Percentiles rank a stretch among this genome's conserved stretches.
phyloP scores from a whole-genome alignment of 92 coral and sea anemone genomes.

The Zoanthus gigantus region DNA sequence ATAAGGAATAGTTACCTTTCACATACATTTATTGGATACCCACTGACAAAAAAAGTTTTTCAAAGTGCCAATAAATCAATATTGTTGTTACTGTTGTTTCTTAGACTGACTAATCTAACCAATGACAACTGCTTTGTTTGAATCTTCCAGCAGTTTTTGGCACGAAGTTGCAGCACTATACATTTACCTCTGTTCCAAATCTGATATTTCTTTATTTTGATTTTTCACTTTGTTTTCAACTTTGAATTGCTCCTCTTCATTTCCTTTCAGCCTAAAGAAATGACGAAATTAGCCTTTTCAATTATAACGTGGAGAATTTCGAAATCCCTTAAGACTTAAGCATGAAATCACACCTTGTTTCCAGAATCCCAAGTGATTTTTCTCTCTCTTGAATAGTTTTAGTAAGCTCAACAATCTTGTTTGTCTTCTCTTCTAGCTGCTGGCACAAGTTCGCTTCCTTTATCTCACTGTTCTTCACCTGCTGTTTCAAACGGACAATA shows the following conservation, averaged over 20 bases:
- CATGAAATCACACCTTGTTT: constrained; percentile 5
- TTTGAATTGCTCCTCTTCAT: constrained; percentile 67
- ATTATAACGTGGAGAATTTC: too few relatives aligned
- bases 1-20: too few relatives aligned
- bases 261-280: constrained; percentile 67
- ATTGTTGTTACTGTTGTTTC: too few relatives aligned
- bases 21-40: too few relatives aligned
- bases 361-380: constrained; percentile 48
- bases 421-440: constrained; percentile 52
- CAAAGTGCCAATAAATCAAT: too few relatives aligned
- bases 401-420: constrained; percentile 56
- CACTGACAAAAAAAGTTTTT: too few relatives aligned
- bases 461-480: constrained; percentile 61
- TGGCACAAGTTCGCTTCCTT: constrained; percentile 50
- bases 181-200: constrained; percentile 75
- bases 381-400: constrained; percentile 52
- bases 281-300: background rate
- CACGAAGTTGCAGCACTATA: background rate
- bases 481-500: constrained; percentile 49
- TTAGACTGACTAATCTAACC: too few relatives aligned
- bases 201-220: constrained; percentile 72
- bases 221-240: constrained; percentile 66
- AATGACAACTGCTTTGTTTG: too few relatives aligned
- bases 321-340: background rate
- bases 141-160: too few relatives aligned